Conservation (phyloP, 2,113 vertebrate species). For the Triplophysa dalaica region DNA sequence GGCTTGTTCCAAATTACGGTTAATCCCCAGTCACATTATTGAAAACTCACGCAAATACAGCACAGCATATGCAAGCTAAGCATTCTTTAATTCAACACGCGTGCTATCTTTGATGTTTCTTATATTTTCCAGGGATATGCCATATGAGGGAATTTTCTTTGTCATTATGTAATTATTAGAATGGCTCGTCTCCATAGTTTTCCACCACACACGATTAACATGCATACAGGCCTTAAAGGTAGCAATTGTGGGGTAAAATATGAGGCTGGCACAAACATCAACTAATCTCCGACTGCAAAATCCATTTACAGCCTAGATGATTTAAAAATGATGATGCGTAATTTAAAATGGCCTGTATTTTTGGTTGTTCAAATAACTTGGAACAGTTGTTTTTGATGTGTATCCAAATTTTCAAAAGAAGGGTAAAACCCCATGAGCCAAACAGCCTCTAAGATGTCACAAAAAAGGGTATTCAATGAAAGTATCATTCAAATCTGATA, state of each 20-base stretch:
- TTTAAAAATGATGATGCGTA: background rate
- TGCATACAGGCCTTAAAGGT: slow-evolving; percentile 13
- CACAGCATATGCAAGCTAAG: background rate
- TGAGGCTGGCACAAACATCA: slow-evolving; percentile 8
- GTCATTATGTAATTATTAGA: slow-evolving; percentile 38
- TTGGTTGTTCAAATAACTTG: background rate
- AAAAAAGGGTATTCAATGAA: slow-evolving; percentile 12
- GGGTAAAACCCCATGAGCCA: background rate
- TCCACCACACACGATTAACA: background rate
- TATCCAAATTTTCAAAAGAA: background rate
- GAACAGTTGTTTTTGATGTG: background rate
- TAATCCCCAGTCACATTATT: slow-evolving; percentile 8
- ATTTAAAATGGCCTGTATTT: slow-evolving; percentile 1
- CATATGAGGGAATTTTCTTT: slow-evolving; percentile 7
- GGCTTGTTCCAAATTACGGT: slow-evolving; percentile 18
- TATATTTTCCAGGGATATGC: slow-evolving; percentile 17
- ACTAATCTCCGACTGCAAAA: slow-evolving; percentile 13
- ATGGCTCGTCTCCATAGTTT: slow-evolving; percentile 7
- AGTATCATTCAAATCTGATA: slow-evolving; percentile 9
- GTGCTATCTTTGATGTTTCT: background rate
- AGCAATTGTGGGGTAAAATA: background rate
- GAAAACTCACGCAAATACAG: background rate
- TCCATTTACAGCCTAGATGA: background rate
- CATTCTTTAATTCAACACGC: background rate
- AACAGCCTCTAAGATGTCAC: slow-evolving; percentile 16